Evolutionary conservation across 2,113 vertebrate genomes (phyloP), one percentile per base, ranked within the genome.

Genomic region (Scatophagus argus): DNA sequence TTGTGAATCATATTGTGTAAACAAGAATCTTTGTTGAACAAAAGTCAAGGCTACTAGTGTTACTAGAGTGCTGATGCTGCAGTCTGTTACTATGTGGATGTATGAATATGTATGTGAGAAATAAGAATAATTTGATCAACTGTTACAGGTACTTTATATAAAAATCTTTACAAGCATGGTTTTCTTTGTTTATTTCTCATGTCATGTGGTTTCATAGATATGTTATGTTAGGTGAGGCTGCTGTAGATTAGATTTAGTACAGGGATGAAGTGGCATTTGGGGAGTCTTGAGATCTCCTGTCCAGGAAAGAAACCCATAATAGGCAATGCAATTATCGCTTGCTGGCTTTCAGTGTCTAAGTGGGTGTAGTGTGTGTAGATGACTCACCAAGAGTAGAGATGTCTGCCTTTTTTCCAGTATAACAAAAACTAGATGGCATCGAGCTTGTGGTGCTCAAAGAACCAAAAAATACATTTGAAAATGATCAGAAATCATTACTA

Each of bases 81-180:
- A 89, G 75, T 89, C 89, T 90, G 85, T 91, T 87, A 86, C 79
- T 79, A 66, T 84, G 87, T 92, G 90, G 92, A 90, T 89, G 92
- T 93, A 86, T 92, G 93, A 93, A 87, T 82, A 92, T 90, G 89
- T 92, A 89, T 91, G 91, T 91, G 89, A 87, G 88, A 89, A 83
- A 87, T 89, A 86, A 83, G 87, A 91, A 91, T 77, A 81, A 79
- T 91, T 89, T 89, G 89, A 90, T 92, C 89, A 92, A 90, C 90
- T 90, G 89, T 94, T 93, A 92, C 91, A 93, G 79, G 87, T 88
- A 90, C 91, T 94, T 94, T 94, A 83, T 93, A 94, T 92, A 91
- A 94, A 90, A 91, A 92, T 46, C 75, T 93, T 93, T 93, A 88
- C 88, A 91, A 92, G 68, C 83, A 78, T 13, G 21, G 49, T n/a